These are phyloP conservation scores for Sphaerodactylus townsendi DNA, from an alignment of 2,113 vertebrate genomes.

Conservation along the genomic window DNA sequence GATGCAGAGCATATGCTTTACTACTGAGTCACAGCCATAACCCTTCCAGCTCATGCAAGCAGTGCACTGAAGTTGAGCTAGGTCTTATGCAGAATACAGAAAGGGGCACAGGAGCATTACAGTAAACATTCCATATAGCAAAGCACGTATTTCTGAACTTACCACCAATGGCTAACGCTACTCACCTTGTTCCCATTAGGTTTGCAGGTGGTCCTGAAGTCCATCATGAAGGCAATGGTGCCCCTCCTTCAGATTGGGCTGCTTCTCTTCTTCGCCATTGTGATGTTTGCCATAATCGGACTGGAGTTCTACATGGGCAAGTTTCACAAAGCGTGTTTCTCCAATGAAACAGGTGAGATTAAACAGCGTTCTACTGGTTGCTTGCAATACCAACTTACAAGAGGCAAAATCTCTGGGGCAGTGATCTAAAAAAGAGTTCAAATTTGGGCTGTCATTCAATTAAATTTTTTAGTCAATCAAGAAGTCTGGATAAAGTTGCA, in stretches of 20 bases:
- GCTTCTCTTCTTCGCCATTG: slow-evolving; percentile 96
- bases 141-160: background rate
- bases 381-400: background rate
- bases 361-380: rapidly evolving
- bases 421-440: background rate
- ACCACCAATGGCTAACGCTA: rapidly evolving
- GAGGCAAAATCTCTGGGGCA: background rate
- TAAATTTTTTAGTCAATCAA: no score
- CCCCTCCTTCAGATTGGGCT: slow-evolving; percentile 94
- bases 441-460: no score
- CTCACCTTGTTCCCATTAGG: slow-evolving; percentile 69
- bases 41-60: no score
- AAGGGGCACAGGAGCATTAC: no score
- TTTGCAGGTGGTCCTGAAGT: slow-evolving; percentile 96
- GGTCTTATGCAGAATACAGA: no score
- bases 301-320: slow-evolving; percentile 98
- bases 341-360: slow-evolving; percentile 82
- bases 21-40: no score
- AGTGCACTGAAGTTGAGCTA: no score
- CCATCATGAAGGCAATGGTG: slow-evolving; percentile 99
- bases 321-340: slow-evolving; percentile 93
- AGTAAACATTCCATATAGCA: no score
- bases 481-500: no score
- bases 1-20: no score
- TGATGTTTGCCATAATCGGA: slow-evolving; percentile 98